Evolutionary conservation across 2,797 vertebrate species (phyloP), one percentile per base, ranked within the genome.

Genomic region (Bradypodion pumilum): DNA sequence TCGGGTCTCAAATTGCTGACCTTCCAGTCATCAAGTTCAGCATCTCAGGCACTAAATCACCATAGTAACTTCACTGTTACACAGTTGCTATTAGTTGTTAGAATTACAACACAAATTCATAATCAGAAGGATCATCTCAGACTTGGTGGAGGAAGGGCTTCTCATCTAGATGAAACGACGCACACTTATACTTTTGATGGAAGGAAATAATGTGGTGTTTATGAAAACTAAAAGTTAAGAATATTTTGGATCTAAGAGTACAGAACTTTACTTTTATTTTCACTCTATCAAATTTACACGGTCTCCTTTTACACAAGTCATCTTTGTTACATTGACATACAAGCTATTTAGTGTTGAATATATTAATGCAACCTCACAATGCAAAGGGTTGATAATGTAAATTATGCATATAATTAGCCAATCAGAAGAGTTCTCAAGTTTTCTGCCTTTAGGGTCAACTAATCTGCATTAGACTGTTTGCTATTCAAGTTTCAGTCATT

Each of bases 111-210:
- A 23, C 78, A 80, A 13, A 44, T 1, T 68, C 27, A 70, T 35
- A 9, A 63, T n/a, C 5, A n/a, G n/a, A n/a, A 79, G 74, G 82
- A 72, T 27, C 40, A 52, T 8, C 35, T 74, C 65, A 69, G 42
- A n/a, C 6, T 3, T 2, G 2, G 16, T 4, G 77, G 46, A 16
- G 7, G 4, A 37, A 52, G 69, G 19, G 86, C 56, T 84, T 0
- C 32, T 72, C 9, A 1, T 63, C 60, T 74, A 49, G 46, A 49
- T 49, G 16, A 78, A 82, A 40, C 29, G 2, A 21, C 19, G 8
- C 69, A 77, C 1, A 0, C 85, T 85, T 40, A 75, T 16, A 52
- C 23, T 66, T 86, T 35, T 27, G 83, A 86, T 87, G 46, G 46
- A 49, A 49, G 84, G 25, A 82, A 5, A 62, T 56, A 87, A 80